These are phyloP conservation scores for Dasypolia templi DNA, from an alignment of 2,888 invertebrate species.

Conservation along the genomic window DNA sequence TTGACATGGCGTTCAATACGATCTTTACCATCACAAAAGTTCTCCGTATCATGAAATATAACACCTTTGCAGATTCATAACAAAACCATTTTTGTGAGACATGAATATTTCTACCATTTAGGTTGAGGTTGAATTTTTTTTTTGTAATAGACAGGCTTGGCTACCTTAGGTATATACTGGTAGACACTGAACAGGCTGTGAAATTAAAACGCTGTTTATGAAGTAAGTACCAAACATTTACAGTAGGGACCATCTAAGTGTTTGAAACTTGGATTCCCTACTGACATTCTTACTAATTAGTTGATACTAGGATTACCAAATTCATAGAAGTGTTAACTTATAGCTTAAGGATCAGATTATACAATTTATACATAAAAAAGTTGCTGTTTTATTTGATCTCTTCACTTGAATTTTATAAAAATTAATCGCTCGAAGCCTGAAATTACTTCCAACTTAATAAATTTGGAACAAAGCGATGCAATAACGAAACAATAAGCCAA, in stretches of 20 bases:
- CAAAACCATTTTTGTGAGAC: neutral
- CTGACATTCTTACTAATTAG: neutral
- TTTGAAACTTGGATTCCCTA: no score
- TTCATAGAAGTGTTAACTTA: neutral
- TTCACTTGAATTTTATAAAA: neutral
- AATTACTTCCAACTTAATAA: conserved; percentile 36
- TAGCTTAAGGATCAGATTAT: no score
- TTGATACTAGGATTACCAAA: neutral
- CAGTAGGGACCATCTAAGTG: neutral
- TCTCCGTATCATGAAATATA: neutral
- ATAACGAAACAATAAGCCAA: conserved; percentile 51
- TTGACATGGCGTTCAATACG: neutral
- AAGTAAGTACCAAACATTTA: neutral
- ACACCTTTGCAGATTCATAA: neutral
- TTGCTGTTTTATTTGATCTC: neutral
- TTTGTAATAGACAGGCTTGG: neutral
- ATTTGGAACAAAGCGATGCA: conserved; percentile 42
- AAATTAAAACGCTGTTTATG: neutral
- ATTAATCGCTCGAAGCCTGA: conserved; percentile 9
- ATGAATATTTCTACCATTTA: neutral
- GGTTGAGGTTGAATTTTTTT: neutral
- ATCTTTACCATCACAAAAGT: neutral
- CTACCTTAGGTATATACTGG: no score
- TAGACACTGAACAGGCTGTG: neutral
- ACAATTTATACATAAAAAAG: neutral